Evolutionary conservation across 1,140 invertebrate genomes (phyloP).

Genomic region (Nylanderia fulva): DNA sequence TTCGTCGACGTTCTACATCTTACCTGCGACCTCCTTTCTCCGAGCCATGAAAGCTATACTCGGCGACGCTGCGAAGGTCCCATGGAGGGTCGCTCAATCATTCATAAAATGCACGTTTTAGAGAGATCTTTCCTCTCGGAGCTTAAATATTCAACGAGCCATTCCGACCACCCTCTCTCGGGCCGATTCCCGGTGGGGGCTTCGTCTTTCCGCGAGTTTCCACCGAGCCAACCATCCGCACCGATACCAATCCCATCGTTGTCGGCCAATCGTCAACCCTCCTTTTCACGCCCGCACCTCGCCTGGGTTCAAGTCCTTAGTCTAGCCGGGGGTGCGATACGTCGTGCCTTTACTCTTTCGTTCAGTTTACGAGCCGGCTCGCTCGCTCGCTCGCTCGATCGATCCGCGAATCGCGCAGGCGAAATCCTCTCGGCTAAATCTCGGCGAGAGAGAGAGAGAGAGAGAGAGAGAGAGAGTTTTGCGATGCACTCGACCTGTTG

Average conservation of each 20-base stretch:
- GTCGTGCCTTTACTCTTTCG: conserved; percentile 2
- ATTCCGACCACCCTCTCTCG: conserved; percentile 40
- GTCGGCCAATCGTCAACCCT: conserved; percentile 27
- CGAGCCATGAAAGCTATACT: conserved; percentile 60
- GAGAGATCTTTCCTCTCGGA: conserved; percentile 66
- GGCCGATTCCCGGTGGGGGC: conserved; percentile 48
- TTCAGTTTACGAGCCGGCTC: conserved; percentile 55
- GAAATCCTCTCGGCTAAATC: conserved; percentile 8
- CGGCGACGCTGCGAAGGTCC: conserved; percentile 42
- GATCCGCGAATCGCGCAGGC: conserved; percentile 25
- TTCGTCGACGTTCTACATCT: conserved; percentile 29
- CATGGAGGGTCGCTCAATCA: conserved; percentile 72
- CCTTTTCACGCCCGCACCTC: conserved; percentile 45
- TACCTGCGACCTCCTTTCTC: conserved; percentile 40
- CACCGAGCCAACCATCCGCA: not conserved
- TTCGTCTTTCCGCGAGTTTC: conserved; percentile 43
- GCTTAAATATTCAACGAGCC: conserved; percentile 77
- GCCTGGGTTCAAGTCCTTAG: not conserved
- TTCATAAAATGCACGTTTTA: conserved; percentile 79
- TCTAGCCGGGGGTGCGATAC: conserved; percentile 33
- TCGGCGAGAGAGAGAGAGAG: too few species aligned
- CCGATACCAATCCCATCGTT: conserved; percentile 1
- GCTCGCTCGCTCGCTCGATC: too few species aligned
- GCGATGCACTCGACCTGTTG: not conserved
- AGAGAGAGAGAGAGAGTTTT: too few species aligned